These are phyloP conservation scores for Platycercus adscitus DNA, from an alignment of 2,113 vertebrate species.

Conservation along the genomic window DNA sequence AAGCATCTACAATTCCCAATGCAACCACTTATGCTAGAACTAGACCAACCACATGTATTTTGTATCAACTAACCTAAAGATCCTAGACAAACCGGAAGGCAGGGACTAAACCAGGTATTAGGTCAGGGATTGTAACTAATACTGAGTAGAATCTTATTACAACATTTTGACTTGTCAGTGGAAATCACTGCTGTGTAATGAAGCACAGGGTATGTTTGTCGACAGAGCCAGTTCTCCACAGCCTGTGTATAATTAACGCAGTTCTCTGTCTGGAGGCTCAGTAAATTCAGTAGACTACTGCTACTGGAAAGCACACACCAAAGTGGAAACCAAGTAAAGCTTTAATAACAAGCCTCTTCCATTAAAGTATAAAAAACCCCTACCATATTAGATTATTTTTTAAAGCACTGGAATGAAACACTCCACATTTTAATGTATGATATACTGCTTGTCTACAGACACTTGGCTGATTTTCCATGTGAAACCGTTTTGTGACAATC, in stretches of 20 bases:
- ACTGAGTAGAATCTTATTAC: neutral
- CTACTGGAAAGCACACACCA: neutral
- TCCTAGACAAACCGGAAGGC: neutral
- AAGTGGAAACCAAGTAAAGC: neutral
- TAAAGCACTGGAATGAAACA: neutral
- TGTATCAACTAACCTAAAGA: neutral
- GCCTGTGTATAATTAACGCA: neutral
- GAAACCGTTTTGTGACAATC: neutral
- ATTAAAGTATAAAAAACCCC: neutral
- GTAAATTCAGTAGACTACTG: neutral
- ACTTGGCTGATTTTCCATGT: neutral
- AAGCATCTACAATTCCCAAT: neutral
- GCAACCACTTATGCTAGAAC: neutral
- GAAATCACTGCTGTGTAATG: conserved; percentile 1
- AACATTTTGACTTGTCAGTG: neutral
- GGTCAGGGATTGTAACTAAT: neutral
- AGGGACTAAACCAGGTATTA: neutral
- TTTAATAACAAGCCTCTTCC: neutral
- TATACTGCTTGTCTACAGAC: neutral
- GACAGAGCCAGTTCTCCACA: neutral
- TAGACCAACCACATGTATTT: neutral
- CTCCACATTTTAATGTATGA: neutral
- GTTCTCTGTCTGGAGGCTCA: neutral
- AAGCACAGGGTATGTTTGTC: neutral
- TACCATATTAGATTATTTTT: neutral